These are phyloP conservation scores for Perca schrenkii DNA, from an alignment of 2,113 vertebrate genomes.

Conservation along the genomic window DNA sequence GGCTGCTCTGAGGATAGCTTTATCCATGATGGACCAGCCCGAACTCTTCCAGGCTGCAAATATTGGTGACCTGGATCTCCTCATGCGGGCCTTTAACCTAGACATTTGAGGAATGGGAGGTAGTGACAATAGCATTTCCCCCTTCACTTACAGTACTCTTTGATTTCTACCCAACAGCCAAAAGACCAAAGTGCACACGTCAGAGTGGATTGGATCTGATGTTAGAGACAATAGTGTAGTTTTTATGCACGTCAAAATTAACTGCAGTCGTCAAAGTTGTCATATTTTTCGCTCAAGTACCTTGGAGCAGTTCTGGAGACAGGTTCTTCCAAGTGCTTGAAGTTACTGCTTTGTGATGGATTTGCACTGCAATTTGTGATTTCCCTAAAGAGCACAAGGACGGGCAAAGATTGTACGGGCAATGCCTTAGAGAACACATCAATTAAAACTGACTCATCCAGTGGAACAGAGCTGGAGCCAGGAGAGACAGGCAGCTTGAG, in stretches of 20 bases:
- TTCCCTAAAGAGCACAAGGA: slow-evolving; percentile 85
- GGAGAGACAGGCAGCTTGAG: slow-evolving; percentile 38
- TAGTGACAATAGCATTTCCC: slow-evolving; percentile 15
- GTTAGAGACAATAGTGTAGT: slow-evolving; percentile 23
- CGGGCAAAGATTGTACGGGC: slow-evolving; percentile 80
- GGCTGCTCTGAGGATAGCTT: slow-evolving; percentile 95
- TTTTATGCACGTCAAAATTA: slow-evolving; percentile 60
- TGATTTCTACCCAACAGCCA: slow-evolving; percentile 63
- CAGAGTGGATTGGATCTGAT: slow-evolving; percentile 33
- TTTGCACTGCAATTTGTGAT: slow-evolving; percentile 82
- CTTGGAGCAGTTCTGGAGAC: slow-evolving; percentile 72
- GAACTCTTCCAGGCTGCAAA: slow-evolving; percentile 98
- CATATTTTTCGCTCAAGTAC: slow-evolving; percentile 62
- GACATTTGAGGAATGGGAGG: slow-evolving; percentile 85
- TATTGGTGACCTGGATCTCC: slow-evolving; percentile 95
- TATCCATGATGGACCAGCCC: slow-evolving; percentile 98
- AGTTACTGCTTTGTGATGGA: slow-evolving; percentile 73
- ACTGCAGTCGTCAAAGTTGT: slow-evolving; percentile 43
- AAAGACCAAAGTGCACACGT: slow-evolving; percentile 80
- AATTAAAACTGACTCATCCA: slow-evolving; percentile 77
- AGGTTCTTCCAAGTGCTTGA: slow-evolving; percentile 68
- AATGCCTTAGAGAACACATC: slow-evolving; percentile 86
- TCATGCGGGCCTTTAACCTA: slow-evolving; percentile 95
- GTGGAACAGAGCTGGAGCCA: slow-evolving; percentile 69
- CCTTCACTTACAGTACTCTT: slow-evolving; percentile 8